Conservation (phyloP, 1,140 invertebrate species). For the Zophobas morio region DNA sequence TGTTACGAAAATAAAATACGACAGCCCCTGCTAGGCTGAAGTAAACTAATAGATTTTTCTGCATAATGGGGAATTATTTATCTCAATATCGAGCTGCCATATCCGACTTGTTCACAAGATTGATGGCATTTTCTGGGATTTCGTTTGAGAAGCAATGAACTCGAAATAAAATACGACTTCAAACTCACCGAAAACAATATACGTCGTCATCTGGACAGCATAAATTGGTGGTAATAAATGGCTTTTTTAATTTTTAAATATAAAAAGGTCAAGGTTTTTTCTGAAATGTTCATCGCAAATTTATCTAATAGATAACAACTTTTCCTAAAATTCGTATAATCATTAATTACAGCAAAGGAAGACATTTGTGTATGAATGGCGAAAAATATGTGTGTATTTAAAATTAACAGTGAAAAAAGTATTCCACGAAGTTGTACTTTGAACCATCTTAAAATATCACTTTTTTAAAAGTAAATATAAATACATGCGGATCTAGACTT, state of each 20-base stretch:
- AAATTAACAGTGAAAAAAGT: too few species aligned
- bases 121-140: conserved; percentile 9
- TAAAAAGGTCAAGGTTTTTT: too few species aligned
- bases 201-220: neutral
- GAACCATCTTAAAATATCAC: too few species aligned
- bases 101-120: conserved; percentile 17
- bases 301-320: too few species aligned
- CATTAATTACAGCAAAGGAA: too few species aligned
- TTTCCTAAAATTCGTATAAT: too few species aligned
- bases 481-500: too few species aligned
- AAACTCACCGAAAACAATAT: neutral
- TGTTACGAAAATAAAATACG: neutral
- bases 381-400: too few species aligned
- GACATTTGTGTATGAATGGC: too few species aligned
- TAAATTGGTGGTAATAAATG: neutral
- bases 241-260: neutral
- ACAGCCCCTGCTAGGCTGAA: neutral
- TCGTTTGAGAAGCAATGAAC: conserved; percentile 3
- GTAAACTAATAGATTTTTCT: conserved; percentile 7
- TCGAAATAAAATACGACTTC: neutral
- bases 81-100: neutral
- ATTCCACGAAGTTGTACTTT: too few species aligned
- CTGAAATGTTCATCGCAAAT: too few species aligned
- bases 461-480: too few species aligned
- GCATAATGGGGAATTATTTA: conserved; percentile 23